phyloP scores from a whole-genome alignment of 2,113 vertebrate genomes.

The Macheiramphus alcinus region DNA sequence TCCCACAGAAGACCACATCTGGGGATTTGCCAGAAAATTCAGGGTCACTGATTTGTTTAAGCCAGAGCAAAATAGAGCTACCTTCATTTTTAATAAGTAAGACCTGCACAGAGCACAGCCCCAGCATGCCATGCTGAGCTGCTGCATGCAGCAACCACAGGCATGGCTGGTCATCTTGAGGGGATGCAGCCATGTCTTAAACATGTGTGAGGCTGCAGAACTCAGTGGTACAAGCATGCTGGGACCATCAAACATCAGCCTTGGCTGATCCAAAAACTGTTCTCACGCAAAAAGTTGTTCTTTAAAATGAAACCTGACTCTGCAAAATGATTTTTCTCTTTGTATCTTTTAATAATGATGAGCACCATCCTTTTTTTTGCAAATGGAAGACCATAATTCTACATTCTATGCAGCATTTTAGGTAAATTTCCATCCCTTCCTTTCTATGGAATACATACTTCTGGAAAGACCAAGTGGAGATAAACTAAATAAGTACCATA shows the following conservation, averaged over 20 bases:
- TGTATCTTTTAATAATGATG: not conserved
- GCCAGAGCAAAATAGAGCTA: not conserved
- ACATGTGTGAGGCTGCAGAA: not conserved
- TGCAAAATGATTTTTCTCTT: not conserved
- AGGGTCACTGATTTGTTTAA: slow-evolving; percentile 31
- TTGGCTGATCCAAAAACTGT: not conserved
- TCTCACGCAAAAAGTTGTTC: not conserved
- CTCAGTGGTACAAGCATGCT: not conserved
- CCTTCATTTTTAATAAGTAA: slow-evolving; percentile 45
- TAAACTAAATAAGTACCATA: not conserved
- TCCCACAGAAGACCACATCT: not conserved
- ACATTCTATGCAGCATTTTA: not conserved
- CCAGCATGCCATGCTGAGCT: not conserved
- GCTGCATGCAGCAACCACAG: not conserved
- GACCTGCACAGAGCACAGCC: not conserved
- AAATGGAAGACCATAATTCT: not conserved
- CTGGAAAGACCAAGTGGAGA: not conserved
- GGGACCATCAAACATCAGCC: no score
- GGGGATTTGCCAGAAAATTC: not conserved
- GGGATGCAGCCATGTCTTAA: not conserved
- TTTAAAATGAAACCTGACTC: not conserved
- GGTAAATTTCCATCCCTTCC: not conserved
- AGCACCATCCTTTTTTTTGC: not conserved
- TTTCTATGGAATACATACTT: not conserved
- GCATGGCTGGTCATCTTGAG: not conserved